Evolutionary conservation across 2,113 vertebrate genomes (phyloP).

Genomic region (Tautogolabrus adspersus): DNA sequence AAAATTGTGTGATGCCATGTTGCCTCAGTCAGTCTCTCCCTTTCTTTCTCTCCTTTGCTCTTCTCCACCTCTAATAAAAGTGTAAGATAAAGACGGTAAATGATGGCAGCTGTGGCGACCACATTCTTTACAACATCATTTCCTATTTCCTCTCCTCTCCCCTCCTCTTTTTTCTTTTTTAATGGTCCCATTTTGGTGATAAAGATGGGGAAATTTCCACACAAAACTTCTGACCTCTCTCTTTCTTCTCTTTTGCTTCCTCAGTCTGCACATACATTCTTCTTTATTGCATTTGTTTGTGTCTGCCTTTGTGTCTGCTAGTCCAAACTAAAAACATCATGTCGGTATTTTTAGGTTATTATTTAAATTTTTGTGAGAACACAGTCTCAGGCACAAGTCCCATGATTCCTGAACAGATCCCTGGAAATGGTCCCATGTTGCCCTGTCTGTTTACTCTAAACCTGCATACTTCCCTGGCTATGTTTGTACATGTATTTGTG

Average conservation of each 20-base stretch:
- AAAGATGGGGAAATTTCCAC: constrained; percentile 55
- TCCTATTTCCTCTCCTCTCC: constrained; percentile 38
- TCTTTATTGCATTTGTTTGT: not conserved
- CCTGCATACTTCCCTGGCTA: constrained; percentile 12
- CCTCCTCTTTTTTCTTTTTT: constrained; percentile 43
- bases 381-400: constrained; percentile 19
- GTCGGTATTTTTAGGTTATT: constrained; percentile 29
- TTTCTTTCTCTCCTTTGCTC: constrained; percentile 9
- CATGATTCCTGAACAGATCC: constrained; percentile 27
- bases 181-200: constrained; percentile 61
- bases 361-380: not conserved
- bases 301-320: not conserved
- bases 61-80: constrained; percentile 67
- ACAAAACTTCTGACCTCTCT: constrained; percentile 37
- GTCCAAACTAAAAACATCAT: not conserved
- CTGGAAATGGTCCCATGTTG: constrained; percentile 19
- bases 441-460: not conserved
- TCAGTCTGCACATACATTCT: not conserved
- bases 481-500: constrained; percentile 11
- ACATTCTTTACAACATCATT: constrained; percentile 56
- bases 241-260: not conserved
- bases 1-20: not conserved
- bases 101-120: constrained; percentile 66
- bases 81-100: constrained; percentile 67
- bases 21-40: not conserved